Conservation (phyloP, 2,888 invertebrate genomes). For the Dorcus hopei region DNA sequence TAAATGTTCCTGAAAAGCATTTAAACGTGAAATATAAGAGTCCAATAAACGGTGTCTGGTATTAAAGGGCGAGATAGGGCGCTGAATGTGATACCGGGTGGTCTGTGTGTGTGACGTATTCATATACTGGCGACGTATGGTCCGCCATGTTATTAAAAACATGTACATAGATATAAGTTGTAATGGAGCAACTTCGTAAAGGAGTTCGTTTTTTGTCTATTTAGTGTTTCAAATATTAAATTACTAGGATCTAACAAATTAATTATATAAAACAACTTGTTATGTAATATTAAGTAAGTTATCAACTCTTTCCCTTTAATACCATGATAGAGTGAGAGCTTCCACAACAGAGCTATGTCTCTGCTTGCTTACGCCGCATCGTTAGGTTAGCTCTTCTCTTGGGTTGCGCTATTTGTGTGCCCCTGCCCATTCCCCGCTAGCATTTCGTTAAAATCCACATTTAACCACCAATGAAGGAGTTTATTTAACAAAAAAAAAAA, state of each 20-base stretch:
- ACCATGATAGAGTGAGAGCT: slow-evolving; percentile 50
- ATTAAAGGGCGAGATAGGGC: slow-evolving; percentile 49
- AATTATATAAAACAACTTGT: slow-evolving; percentile 36
- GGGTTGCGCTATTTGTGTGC: slow-evolving; percentile 46
- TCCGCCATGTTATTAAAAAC: slow-evolving; percentile 30
- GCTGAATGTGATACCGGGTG: slow-evolving; percentile 45
- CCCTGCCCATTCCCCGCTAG: slow-evolving; percentile 28
- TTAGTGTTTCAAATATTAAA: slow-evolving; percentile 17
- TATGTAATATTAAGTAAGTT: slow-evolving; percentile 38
- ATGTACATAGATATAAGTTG: slow-evolving; percentile 26
- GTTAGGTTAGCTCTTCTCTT: slow-evolving; percentile 48
- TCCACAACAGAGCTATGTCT: slow-evolving; percentile 50
- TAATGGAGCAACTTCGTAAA: slow-evolving; percentile 10
- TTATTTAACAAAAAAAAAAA: no score
- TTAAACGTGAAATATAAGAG: slow-evolving; percentile 37
- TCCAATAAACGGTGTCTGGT: slow-evolving; percentile 37
- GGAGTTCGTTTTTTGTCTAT: slow-evolving; percentile 13
- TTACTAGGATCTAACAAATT: slow-evolving; percentile 40
- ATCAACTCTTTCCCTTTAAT: slow-evolving; percentile 48
- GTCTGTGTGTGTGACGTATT: slow-evolving; percentile 28
- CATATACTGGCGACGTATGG: slow-evolving; percentile 24
- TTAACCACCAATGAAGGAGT: no score
- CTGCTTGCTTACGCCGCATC: slow-evolving; percentile 48
- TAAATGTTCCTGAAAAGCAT: slow-evolving; percentile 55
- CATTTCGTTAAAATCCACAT: neutral